These are phyloP conservation scores for Eupithecia subfuscata DNA, from an alignment of 2,888 invertebrate genomes.

Conservation along the genomic window DNA sequence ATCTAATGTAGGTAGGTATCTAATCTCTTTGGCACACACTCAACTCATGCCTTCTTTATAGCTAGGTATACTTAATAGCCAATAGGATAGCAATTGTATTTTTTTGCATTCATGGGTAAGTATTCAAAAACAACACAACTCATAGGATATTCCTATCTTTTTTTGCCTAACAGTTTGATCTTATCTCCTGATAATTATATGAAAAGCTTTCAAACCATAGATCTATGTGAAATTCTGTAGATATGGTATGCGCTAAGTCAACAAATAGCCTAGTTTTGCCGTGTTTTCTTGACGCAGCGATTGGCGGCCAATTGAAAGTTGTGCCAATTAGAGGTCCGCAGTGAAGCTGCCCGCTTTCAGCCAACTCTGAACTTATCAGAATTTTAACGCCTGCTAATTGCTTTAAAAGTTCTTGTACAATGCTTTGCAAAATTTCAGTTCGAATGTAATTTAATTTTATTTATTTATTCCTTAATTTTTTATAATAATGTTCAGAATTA, in stretches of 20 bases:
- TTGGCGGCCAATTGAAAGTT: conserved; percentile 31
- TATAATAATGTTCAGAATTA: too few species aligned
- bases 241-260: too few species aligned
- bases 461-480: too few species aligned
- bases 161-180: neutral
- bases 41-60: neutral
- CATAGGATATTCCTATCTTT: too few species aligned
- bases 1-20: neutral
- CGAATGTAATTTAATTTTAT: too few species aligned
- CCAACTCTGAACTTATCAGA: conserved; percentile 25
- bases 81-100: too few species aligned
- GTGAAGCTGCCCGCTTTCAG: neutral
- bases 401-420: neutral
- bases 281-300: too few species aligned
- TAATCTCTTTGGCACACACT: neutral
- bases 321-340: conserved; percentile 12
- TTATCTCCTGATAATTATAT: neutral
- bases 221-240: too few species aligned
- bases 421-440: too few species aligned
- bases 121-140: neutral
- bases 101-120: too few species aligned
- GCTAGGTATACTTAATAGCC: neutral
- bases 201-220: neutral
- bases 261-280: too few species aligned
- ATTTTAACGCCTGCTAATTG: conserved; percentile 16